Evolutionary conservation across 2,113 vertebrate genomes (phyloP), one percentile per base, ranked within the genome.

Genomic region (Bothrops jararaca): DNA sequence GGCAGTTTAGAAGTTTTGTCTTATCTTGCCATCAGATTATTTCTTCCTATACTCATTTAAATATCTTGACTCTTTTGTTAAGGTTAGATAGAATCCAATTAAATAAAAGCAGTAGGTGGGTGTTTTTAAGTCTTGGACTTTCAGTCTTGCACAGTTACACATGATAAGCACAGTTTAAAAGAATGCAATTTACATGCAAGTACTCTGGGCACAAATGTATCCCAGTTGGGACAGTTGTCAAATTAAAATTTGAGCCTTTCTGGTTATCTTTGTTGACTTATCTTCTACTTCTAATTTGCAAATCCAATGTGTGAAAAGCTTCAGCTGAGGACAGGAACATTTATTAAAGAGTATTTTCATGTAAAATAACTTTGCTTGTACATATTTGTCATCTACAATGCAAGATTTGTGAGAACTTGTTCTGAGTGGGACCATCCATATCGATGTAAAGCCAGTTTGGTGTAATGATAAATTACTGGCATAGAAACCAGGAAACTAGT

Each of bases 21-120:
- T 95, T 94, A 69, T 95, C 18, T 42, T 93, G 88, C 58, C 3
- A 24, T 89, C 4, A 26, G 4, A 91, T 88, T 92, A 0, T 23
- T 20, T 94, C 94, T 95, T 95, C 89, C 80, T 93, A 64, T 95
- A 10, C 8, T 91, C 3, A 86, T 94, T 96, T 95, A 93, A 95
- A 95, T 93, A 95, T 91, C 45, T 57, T 92, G 90, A 96, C 24
- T 86, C 29, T 4, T 92, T 91, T 90, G 85, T 93, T 93, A 20
- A 86, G 57, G 92, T 90, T 90, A 90, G 54, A 90, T 86, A 18
- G 80, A 93, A 90, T 91, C 11, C 80, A 93, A 57, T 95, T 89
- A 94, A 94, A 93, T 6, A 50, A 42, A 54, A 45, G 0, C 48
- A 88, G 93, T 88, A 89, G 1, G 22, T 60, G 91, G 91, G 1